Evolutionary conservation across 2,888 invertebrate genomes (phyloP).

Genomic region (Teleogryllus oceanicus): DNA sequence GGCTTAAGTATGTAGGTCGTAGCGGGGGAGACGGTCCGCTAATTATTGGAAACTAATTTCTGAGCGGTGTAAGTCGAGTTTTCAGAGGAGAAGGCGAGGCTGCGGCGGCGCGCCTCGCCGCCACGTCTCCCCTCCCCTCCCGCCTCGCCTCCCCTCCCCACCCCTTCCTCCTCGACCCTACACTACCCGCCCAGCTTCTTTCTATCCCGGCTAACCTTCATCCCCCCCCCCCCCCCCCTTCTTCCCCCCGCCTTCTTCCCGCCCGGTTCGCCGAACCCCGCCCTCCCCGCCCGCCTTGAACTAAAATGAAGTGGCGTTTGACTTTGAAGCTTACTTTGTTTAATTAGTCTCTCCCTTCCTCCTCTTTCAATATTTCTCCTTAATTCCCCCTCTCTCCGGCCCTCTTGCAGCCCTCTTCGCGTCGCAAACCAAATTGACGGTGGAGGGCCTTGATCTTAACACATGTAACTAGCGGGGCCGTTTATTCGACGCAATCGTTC

Average conservation of each 20-base stretch:
- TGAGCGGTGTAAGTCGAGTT: slow-evolving; percentile 9
- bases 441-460: background rate
- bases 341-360: slow-evolving; percentile 18
- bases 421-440: background rate
- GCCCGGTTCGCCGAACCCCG: no score
- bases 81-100: background rate
- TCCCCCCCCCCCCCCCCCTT: no score
- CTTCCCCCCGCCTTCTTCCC: no score
- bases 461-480: background rate
- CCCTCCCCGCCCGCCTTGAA: background rate
- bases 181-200: no score
- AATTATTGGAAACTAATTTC: slow-evolving; percentile 18
- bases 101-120: background rate
- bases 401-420: background rate
- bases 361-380: slow-evolving; percentile 18
- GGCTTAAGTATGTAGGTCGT: background rate
- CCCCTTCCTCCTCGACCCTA: no score
- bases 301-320: slow-evolving; percentile 18
- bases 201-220: no score
- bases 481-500: background rate
- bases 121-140: no score
- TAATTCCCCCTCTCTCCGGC: background rate
- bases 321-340: slow-evolving; percentile 18
- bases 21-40: slow-evolving; percentile 7
- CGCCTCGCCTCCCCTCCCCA: no score